These are phyloP conservation scores for Chanos chanos DNA, from an alignment of 2,797 vertebrate species.

Conservation along the genomic window DNA sequence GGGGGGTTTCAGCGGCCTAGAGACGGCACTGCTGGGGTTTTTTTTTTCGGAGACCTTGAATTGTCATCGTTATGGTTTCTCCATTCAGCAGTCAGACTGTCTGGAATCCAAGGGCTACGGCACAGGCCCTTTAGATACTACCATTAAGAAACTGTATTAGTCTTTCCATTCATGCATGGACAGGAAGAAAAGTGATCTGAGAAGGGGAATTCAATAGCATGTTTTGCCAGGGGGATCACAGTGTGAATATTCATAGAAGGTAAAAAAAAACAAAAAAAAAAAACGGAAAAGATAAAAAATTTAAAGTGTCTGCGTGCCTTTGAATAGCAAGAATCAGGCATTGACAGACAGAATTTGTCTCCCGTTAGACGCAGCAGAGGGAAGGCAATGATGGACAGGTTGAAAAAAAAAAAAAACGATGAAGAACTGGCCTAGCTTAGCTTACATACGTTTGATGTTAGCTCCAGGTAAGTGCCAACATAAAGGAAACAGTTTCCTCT, in stretches of 20 bases:
- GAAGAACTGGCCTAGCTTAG: too few species aligned
- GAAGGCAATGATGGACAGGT: background rate
- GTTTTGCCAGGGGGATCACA: slow-evolving; percentile 42
- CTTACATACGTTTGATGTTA: too few species aligned
- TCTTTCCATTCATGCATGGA: slow-evolving; percentile 51
- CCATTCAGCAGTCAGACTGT: slow-evolving; percentile 13
- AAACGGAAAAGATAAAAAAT: background rate
- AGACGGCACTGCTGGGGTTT: too few species aligned
- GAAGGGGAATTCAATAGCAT: slow-evolving; percentile 11
- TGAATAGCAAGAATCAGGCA: slow-evolving; percentile 6
- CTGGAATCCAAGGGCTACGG: slow-evolving; percentile 39
- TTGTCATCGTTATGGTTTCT: slow-evolving; percentile 30
- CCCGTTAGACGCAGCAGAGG: background rate
- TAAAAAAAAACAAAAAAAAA: background rate
- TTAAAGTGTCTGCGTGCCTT: background rate
- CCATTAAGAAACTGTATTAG: slow-evolving; percentile 51
- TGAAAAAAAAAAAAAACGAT: background rate
- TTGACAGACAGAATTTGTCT: background rate
- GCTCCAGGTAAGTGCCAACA: too few species aligned
- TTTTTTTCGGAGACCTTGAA: slow-evolving; percentile 26
- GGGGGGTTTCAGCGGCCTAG: too few species aligned
- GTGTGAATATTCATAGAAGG: slow-evolving; percentile 51
- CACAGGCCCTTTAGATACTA: slow-evolving; percentile 45
- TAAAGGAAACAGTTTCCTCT: too few species aligned
- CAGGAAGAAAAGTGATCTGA: slow-evolving; percentile 33